phyloP scores from a whole-genome alignment of 2,888 invertebrate species.

The Netelia inedita region DNA sequence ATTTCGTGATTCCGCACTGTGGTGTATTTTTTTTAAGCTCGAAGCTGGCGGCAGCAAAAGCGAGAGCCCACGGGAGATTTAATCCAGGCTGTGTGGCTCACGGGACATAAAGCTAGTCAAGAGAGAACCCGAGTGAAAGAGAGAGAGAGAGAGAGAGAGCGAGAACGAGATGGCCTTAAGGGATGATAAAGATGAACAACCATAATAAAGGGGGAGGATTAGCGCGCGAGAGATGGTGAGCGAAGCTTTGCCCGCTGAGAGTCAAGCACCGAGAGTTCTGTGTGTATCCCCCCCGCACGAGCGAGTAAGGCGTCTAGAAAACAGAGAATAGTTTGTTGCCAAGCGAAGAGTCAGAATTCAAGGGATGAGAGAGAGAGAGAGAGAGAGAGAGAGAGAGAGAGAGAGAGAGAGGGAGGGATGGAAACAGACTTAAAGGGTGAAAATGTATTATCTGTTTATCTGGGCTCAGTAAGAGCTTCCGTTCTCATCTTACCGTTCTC shows the following conservation, averaged over 20 bases:
- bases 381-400: constrained; percentile 26
- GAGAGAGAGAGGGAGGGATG: constrained; percentile 9
- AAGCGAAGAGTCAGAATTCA: constrained; percentile 37
- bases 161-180: constrained; percentile 61
- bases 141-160: background rate
- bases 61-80: constrained; percentile 53
- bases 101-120: constrained; percentile 35
- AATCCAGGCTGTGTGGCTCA: constrained; percentile 54
- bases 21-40: constrained; percentile 37
- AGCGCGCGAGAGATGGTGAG: constrained; percentile 61
- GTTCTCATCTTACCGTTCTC: constrained; percentile 36
- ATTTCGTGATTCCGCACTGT: constrained; percentile 18
- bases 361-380: constrained; percentile 11
- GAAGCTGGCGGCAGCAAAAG: constrained; percentile 4
- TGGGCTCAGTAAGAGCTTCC: constrained; percentile 29
- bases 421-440: constrained; percentile 56
- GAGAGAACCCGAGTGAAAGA: constrained; percentile 12
- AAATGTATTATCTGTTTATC: constrained; percentile 67
- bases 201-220: constrained; percentile 69
- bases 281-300: constrained; percentile 23
- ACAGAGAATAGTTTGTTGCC: constrained; percentile 57
- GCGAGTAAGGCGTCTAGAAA: constrained; percentile 48
- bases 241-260: constrained; percentile 59
- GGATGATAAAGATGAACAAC: constrained; percentile 72
- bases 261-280: constrained; percentile 62